Percentiles rank a stretch among this genome's conserved stretches.
phyloP scores from a whole-genome alignment of 2,888 invertebrate species.

The Tiliacea citrago region DNA sequence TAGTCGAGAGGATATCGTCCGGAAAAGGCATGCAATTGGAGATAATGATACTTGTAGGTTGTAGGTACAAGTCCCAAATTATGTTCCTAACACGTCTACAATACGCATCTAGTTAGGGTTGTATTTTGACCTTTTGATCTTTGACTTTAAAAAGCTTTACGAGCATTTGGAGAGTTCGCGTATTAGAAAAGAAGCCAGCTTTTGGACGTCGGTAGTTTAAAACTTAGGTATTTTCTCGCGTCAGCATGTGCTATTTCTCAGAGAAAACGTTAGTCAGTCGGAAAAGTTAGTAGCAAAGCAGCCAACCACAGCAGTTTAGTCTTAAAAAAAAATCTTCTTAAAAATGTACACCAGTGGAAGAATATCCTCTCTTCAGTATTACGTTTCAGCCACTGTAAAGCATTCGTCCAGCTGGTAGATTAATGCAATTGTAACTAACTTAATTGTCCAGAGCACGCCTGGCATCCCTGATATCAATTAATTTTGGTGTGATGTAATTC shows the following conservation, averaged over 20 bases:
- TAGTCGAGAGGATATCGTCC: not conserved
- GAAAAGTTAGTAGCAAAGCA: not conserved
- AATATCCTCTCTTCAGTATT: not conserved
- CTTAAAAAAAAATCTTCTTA: not conserved
- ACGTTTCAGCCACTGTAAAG: not conserved
- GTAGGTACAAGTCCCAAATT: not conserved
- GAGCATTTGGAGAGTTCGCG: not conserved
- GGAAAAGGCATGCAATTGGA: constrained; percentile 14
- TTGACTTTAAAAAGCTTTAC: too few relatives aligned
- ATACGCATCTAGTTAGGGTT: too few relatives aligned
- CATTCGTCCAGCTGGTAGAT: not conserved
- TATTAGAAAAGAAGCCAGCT: not conserved
- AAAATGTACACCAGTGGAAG: not conserved
- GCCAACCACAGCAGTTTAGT: not conserved
- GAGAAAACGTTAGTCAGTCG: not conserved
- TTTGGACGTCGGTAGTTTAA: not conserved
- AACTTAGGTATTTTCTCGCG: not conserved
- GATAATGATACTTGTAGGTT: not conserved
- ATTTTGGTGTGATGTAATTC: constrained; percentile 26
- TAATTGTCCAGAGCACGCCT: constrained; percentile 4
- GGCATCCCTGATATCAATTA: constrained; percentile 29
- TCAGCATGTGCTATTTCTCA: not conserved
- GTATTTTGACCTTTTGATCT: too few relatives aligned
- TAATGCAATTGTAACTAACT: constrained; percentile 3
- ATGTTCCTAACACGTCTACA: too few relatives aligned